Conservation (phyloP, 2,797 vertebrate species). For the Catamblyrhynchus diadema region DNA sequence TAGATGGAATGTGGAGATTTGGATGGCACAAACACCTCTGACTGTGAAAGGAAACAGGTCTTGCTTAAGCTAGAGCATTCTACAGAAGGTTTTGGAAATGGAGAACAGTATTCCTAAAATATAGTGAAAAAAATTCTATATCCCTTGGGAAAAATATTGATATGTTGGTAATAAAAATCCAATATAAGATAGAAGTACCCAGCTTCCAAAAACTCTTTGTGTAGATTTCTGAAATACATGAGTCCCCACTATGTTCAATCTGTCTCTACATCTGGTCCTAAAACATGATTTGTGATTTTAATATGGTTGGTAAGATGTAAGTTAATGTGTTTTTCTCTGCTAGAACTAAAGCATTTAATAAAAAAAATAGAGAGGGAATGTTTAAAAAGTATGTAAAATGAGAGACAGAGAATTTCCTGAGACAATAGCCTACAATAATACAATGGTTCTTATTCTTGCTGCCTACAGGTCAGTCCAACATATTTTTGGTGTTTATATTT, state of each 20-base stretch:
- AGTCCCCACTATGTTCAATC: neutral
- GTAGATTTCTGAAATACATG: neutral
- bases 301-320: constrained; percentile 16
- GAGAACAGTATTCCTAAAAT: neutral
- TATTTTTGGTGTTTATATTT: neutral
- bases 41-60: neutral
- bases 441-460: neutral
- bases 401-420: neutral
- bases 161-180: neutral
- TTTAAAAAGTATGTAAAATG: neutral
- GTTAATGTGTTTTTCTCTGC: constrained; percentile 29
- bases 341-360: neutral
- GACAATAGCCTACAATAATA: neutral
- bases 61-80: neutral
- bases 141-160: neutral
- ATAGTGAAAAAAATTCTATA: neutral
- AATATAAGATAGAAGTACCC: neutral
- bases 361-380: neutral
- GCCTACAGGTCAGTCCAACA: neutral
- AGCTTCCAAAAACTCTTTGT: neutral
- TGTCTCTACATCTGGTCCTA: constrained; percentile 4
- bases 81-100: neutral
- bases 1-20: neutral
- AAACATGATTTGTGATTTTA: constrained; percentile 45
- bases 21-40: neutral